These are phyloP conservation scores for Actinopyga echinites DNA, from an alignment of 53 echinoderm and acorn worm genomes.

Conservation along the genomic window DNA sequence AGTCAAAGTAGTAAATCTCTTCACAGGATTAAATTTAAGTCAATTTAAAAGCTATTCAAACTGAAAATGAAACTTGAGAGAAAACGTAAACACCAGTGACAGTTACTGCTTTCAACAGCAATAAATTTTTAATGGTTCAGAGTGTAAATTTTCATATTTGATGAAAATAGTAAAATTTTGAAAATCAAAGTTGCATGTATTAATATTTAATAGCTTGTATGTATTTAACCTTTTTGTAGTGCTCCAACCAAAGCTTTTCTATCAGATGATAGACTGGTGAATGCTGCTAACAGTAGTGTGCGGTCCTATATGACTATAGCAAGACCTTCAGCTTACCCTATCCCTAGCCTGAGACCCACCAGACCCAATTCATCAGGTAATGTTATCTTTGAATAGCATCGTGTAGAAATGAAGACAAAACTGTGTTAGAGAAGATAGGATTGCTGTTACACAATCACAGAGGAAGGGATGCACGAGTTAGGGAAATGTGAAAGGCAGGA, in stretches of 20 bases:
- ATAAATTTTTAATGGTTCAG: background rate
- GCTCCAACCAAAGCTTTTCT: conserved; percentile 74
- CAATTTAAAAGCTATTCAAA: background rate
- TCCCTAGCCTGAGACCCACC: conserved; percentile 58
- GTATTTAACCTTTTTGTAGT: conserved; percentile 49
- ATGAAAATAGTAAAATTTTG: too few species aligned
- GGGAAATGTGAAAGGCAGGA: too few species aligned
- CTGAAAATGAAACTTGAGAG: background rate
- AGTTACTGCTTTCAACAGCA: background rate
- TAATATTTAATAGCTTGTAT: background rate
- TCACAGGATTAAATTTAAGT: too few species aligned
- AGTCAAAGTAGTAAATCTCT: too few species aligned
- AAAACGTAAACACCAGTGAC: background rate
- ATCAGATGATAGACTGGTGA: conserved; percentile 80
- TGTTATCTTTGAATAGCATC: too few species aligned
- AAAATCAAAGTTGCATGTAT: too few species aligned
- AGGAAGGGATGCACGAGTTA: too few species aligned
- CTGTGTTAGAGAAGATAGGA: too few species aligned
- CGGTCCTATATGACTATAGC: conserved; percentile 92
- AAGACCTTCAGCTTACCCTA: conserved; percentile 75
- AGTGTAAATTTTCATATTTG: too few species aligned
- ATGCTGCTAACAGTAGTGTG: conserved; percentile 89
- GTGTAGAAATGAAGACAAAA: too few species aligned
- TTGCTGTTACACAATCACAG: too few species aligned
- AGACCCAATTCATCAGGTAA: conserved; percentile 88